Conservation (phyloP, 2,888 invertebrate species). For the Drosophila robusta region DNA sequence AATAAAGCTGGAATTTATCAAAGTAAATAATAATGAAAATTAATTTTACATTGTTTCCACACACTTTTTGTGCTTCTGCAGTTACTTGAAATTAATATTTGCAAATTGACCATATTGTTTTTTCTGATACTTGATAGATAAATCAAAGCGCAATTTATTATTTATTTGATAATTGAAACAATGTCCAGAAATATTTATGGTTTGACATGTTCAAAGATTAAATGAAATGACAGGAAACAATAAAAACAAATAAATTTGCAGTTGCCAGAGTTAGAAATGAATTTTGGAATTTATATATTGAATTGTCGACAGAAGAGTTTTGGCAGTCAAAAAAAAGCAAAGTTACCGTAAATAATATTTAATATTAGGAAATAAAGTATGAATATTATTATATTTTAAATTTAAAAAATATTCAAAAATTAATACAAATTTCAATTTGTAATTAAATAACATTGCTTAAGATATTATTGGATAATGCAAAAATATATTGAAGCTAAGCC, state of each 20-base stretch:
- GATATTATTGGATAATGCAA: no score
- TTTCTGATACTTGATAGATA: neutral
- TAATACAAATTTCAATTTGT: no score
- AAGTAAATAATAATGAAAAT: slow-evolving; percentile 10
- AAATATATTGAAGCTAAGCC: no score
- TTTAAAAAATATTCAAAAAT: no score
- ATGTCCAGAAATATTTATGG: neutral
- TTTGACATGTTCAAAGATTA: neutral
- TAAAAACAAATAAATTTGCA: neutral
- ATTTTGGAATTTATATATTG: no score
- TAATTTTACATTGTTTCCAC: neutral
- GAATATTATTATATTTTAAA: no score
- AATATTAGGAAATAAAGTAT: no score
- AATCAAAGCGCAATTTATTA: neutral
- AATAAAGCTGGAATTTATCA: slow-evolving; percentile 24
- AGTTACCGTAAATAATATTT: no score
- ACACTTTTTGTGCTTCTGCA: neutral
- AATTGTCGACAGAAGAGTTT: no score
- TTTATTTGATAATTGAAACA: neutral
- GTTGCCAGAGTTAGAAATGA: neutral
- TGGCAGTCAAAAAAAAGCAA: no score
- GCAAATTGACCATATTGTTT: neutral
- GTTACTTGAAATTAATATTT: neutral
- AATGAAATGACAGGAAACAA: neutral
- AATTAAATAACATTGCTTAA: no score